These are phyloP conservation scores for Pelosia muscerda DNA, from an alignment of 2,888 invertebrate species.

Conservation along the genomic window DNA sequence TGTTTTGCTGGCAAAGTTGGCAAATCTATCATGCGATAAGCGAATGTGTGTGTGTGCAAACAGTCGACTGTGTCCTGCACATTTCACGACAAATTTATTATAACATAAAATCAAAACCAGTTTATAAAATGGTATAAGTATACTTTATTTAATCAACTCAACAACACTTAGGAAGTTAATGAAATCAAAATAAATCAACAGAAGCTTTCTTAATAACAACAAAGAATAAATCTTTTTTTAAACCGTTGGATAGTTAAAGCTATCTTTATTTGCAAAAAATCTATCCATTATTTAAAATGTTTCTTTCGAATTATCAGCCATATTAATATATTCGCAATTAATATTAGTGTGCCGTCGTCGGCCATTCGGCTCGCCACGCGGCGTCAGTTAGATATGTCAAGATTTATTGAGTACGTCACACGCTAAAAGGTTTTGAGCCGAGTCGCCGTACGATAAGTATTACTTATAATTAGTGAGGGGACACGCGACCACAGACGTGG, in stretches of 20 bases:
- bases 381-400: constrained; percentile 68
- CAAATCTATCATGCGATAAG: constrained; percentile 16
- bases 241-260: neutral
- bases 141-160: neutral
- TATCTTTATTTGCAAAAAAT: constrained; percentile 10
- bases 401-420: constrained; percentile 80
- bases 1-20: constrained; percentile 51
- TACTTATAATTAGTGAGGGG: constrained; percentile 78
- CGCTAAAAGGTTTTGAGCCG: constrained; percentile 82
- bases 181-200: neutral
- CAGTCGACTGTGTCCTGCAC: constrained; percentile 34
- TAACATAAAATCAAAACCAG: neutral
- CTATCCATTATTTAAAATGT: constrained; percentile 52
- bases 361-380: constrained; percentile 57
- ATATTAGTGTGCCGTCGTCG: constrained; percentile 63
- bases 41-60: constrained; percentile 7
- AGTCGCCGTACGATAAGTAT: constrained; percentile 73
- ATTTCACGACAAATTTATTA: constrained; percentile 44
- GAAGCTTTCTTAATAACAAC: neutral
- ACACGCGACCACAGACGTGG: constrained; percentile 78
- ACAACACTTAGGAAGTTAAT: neutral
- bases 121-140: neutral
- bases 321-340: constrained; percentile 76
- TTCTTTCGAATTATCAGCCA: constrained; percentile 55
- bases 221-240: constrained; percentile 6